Conservation (phyloP, 2,888 invertebrate species). For the Cheilosia pagana region DNA sequence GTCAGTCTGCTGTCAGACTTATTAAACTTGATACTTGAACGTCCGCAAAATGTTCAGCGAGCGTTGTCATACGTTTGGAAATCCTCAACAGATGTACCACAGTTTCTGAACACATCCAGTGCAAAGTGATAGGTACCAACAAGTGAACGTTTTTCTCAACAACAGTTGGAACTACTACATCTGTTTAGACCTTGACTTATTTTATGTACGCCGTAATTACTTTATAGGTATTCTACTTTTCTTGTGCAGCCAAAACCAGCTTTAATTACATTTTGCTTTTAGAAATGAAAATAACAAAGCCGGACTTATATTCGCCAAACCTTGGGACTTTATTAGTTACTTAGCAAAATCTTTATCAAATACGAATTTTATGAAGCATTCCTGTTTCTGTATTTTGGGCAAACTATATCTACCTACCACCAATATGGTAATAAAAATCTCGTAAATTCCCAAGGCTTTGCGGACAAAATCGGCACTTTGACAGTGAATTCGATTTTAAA, state of each 20-base stretch:
- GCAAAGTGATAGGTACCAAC: too few species aligned
- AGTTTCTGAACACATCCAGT: too few species aligned
- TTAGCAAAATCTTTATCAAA: background rate
- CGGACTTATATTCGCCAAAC: background rate
- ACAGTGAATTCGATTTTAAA: background rate
- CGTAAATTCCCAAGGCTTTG: background rate
- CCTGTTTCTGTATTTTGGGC: too few species aligned
- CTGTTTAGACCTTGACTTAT: background rate
- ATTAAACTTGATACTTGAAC: too few species aligned
- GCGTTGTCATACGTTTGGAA: too few species aligned
- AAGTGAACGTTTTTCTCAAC: background rate
- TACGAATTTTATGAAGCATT: background rate
- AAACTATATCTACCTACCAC: background rate
- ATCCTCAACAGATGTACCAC: too few species aligned
- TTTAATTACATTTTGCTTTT: background rate
- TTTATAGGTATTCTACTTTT: conserved; percentile 1
- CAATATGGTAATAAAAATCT: background rate
- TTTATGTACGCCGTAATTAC: background rate
- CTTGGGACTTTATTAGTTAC: background rate
- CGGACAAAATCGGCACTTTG: background rate
- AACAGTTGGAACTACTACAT: background rate
- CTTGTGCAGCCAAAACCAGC: background rate
- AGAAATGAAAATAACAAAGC: background rate
- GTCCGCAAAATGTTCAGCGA: too few species aligned
- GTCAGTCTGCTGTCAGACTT: too few species aligned